Conservation (phyloP, 2,113 vertebrate genomes). For the Peromyscus maniculatus region DNA sequence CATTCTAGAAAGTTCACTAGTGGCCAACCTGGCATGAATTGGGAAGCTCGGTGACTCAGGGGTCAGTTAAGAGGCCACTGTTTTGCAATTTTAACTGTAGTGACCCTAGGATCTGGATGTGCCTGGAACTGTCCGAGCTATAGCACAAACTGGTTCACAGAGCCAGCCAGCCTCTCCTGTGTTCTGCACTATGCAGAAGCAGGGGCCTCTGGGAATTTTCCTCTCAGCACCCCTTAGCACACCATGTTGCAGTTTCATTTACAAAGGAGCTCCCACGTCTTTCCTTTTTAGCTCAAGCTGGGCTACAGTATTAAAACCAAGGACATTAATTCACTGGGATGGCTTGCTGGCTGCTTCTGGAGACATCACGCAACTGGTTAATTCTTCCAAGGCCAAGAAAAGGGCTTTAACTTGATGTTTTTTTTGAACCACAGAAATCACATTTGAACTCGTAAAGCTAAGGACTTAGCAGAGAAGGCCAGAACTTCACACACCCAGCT, state of each 20-base stretch:
- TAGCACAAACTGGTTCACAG: not conserved
- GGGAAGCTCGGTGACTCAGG: not conserved
- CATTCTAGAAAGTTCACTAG: not conserved
- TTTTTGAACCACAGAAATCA: conserved; percentile 58
- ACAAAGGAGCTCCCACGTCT: not conserved
- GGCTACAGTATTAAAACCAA: not conserved
- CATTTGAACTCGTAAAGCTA: conserved; percentile 49
- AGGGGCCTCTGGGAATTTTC: not conserved
- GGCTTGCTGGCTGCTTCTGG: not conserved
- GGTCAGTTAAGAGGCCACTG: not conserved
- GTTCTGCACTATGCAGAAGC: not conserved
- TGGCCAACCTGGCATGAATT: not conserved
- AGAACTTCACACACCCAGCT: conserved; percentile 66
- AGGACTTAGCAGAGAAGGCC: conserved; percentile 31
- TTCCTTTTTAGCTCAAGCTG: not conserved
- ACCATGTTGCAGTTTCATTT: not conserved
- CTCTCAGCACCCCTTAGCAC: not conserved
- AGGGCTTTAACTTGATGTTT: conserved; percentile 42
- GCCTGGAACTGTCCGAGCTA: not conserved
- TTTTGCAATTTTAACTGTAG: not conserved
- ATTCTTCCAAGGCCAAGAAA: conserved; percentile 48
- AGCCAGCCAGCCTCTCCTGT: not conserved
- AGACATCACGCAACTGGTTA: not conserved
- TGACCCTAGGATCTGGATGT: not conserved
- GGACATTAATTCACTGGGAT: not conserved